Evolutionary conservation across 2,113 vertebrate genomes (phyloP).

Genomic region (Helogale parvula): DNA sequence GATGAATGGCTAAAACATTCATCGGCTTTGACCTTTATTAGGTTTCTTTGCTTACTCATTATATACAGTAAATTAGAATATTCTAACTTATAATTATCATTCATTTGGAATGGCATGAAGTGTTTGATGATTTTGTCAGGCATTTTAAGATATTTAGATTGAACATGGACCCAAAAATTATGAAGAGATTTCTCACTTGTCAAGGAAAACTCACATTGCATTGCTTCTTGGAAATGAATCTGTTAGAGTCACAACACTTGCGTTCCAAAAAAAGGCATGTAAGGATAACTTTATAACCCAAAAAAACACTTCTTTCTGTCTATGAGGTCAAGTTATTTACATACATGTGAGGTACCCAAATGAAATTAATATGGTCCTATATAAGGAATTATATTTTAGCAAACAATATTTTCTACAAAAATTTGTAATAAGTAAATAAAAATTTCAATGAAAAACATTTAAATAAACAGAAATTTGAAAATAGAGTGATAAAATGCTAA

Average conservation of each 20-base stretch:
- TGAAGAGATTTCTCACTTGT: conserved; percentile 64
- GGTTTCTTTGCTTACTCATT: conserved; percentile 33
- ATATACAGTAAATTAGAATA: conserved; percentile 41
- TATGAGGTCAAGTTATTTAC: not conserved
- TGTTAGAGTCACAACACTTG: conserved; percentile 33
- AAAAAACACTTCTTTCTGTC: not conserved
- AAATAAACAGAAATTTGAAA: not conserved
- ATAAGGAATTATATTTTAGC: not conserved
- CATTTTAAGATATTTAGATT: conserved; percentile 61
- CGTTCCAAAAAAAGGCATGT: not conserved
- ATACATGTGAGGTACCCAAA: not conserved
- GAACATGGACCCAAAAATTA: conserved; percentile 38
- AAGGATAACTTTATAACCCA: conserved; percentile 2
- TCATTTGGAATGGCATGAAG: conserved; percentile 20
- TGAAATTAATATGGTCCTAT: not conserved
- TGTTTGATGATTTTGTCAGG: conserved; percentile 62
- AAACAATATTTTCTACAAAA: not conserved
- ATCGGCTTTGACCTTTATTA: conserved; percentile 25
- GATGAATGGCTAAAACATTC: not conserved
- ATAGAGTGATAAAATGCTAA: not conserved
- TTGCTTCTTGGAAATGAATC: conserved; percentile 56
- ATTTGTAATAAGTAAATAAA: not conserved
- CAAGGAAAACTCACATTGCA: conserved; percentile 45
- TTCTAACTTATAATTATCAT: conserved; percentile 53
- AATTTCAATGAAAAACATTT: not conserved